Conservation (phyloP, 2,888 invertebrate species). For the Synergus laeviventris region DNA sequence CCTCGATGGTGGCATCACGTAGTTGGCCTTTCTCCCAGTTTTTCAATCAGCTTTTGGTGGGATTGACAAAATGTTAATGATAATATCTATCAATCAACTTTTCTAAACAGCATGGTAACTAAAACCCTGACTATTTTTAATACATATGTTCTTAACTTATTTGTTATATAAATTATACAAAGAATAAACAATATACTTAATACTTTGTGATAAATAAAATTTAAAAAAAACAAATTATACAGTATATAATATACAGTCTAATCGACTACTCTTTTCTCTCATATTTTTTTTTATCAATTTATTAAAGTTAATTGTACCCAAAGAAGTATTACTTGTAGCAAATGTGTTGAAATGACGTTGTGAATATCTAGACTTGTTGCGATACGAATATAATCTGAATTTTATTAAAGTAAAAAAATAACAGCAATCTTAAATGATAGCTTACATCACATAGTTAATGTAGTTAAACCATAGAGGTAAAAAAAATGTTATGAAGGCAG, state of each 20-base stretch:
- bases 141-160: too few relatives aligned
- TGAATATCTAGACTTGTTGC: neutral
- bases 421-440: neutral
- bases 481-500: slow-evolving; percentile 49
- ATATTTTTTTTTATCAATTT: neutral
- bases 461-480: neutral
- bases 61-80: slow-evolving; percentile 75
- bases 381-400: neutral
- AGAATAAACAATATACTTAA: neutral
- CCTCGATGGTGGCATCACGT: slow-evolving; percentile 99
- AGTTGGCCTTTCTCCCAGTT: slow-evolving; percentile 90
- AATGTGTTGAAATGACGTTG: neutral
- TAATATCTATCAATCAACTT: slow-evolving; percentile 2
- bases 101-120: neutral
- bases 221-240: neutral
- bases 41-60: slow-evolving; percentile 99
- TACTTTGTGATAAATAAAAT: neutral
- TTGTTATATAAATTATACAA: too few relatives aligned
- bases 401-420: neutral
- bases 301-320: neutral
- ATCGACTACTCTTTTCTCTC: too few relatives aligned
- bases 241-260: too few relatives aligned
- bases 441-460: neutral
- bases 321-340: neutral
- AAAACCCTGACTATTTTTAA: neutral